phyloP scores from a whole-genome alignment of 1,140 invertebrate species.

The Apocrypta bakeri region DNA sequence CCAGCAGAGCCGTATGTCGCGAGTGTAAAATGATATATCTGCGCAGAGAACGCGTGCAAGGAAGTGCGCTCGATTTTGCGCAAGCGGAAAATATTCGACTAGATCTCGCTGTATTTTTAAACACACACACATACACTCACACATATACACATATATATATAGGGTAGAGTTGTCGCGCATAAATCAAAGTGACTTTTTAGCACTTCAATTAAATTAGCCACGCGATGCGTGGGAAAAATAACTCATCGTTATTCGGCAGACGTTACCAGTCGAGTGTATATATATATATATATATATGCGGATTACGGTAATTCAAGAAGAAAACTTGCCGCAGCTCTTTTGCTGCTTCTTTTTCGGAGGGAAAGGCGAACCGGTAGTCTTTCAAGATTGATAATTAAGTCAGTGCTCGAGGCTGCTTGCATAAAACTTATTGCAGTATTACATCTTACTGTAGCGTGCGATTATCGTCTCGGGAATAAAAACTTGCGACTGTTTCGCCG shows the following conservation, averaged over 20 bases:
- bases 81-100: conserved; percentile 36
- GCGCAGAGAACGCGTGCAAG: background rate
- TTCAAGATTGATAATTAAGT: conserved; percentile 19
- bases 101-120: background rate
- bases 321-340: background rate
- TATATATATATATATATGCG: too few species aligned
- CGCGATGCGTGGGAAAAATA: conserved; percentile 14
- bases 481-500: too few species aligned
- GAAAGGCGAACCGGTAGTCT: conserved; percentile 13
- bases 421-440: too few species aligned
- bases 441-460: too few species aligned
- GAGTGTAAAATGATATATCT: conserved; percentile 13
- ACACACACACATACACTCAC: background rate
- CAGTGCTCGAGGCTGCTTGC: background rate
- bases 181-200: conserved; percentile 34
- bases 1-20: too few species aligned
- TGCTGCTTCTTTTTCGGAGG: background rate
- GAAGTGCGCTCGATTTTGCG: conserved; percentile 8
- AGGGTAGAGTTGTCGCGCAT: background rate
- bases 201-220: conserved; percentile 35
- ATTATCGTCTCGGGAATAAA: too few species aligned
- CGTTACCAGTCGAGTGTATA: too few species aligned
- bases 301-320: background rate
- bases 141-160: too few species aligned
- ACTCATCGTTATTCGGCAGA: background rate